phyloP scores from a whole-genome alignment of 2,113 vertebrate genomes.

The Barbus barbus region DNA sequence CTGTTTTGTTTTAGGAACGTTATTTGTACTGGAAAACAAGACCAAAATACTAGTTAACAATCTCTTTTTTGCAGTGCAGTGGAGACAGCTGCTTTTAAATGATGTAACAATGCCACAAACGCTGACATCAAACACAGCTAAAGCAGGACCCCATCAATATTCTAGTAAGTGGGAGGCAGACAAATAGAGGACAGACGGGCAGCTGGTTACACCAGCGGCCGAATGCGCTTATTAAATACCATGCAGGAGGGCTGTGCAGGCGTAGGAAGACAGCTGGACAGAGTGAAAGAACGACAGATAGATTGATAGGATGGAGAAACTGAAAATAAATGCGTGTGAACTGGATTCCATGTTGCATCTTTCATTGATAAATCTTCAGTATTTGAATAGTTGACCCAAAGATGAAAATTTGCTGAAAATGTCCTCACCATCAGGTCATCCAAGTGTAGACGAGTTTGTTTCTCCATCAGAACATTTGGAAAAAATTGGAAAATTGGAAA shows the following conservation, averaged over 20 bases:
- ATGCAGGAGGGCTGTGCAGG: slow-evolving; percentile 2
- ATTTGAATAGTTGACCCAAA: neutral
- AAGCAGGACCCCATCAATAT: slow-evolving; percentile 41
- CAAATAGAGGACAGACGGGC: slow-evolving; percentile 18
- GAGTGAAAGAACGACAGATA: neutral
- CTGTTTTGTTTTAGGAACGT: too few species aligned
- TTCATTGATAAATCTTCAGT: neutral
- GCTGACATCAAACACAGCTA: slow-evolving; percentile 24
- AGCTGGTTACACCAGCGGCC: slow-evolving; percentile 6
- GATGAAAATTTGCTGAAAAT: neutral
- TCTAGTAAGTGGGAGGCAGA: slow-evolving; percentile 25
- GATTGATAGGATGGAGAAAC: neutral
- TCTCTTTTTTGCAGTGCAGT: neutral
- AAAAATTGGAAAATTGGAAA: too few species aligned
- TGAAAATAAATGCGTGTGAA: neutral
- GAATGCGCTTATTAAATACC: slow-evolving; percentile 27
- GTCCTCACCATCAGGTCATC: too few species aligned
- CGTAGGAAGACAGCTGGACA: neutral
- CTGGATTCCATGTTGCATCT: neutral
- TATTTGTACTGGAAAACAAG: too few species aligned
- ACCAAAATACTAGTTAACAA: too few species aligned
- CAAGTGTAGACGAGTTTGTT: too few species aligned
- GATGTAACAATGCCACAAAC: slow-evolving; percentile 26
- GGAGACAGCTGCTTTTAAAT: neutral
- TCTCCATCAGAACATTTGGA: too few species aligned